Evolutionary conservation across 2,888 invertebrate species (phyloP), one percentile per base, ranked within the genome.

Genomic region (Agonopterix alstromeriana): DNA sequence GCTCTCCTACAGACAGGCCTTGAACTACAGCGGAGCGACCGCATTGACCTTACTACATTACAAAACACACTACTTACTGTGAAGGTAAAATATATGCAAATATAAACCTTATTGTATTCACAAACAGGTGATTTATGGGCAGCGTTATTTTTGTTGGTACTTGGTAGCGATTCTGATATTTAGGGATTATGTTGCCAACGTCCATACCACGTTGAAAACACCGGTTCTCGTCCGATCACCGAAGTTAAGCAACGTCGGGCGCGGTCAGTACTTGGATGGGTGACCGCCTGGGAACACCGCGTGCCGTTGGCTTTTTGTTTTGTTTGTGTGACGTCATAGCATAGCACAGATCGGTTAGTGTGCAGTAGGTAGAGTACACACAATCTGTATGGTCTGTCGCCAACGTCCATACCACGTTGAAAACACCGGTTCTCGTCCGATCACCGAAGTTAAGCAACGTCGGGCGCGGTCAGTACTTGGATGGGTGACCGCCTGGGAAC

Each of bases 191-290:
- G 36, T 50, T 17, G 65, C 64, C 69, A 70, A 73, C 71, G 78
- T 78, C 77, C 81, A 81, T 78, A 82, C 81, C 70, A 82, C 70
- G 78, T 79, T 82, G 80, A 82, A 79, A 59, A 77, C 82, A 81
- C 82, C 80, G 82, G 80, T 80, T 83, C 82, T 83, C 83, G 82
- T 84, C 83, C 82, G 83, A 84, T 84, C 83, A 84, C 84, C 82
- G 83, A 82, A 82, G 81, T 82, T 79, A 84, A 82, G 81, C 82
- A 83, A 79, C 81, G 73, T 82, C 77, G 82, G 83, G 81, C 82
- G 82, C 67, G 77, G 77, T 84, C 77, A 83, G 82, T 84, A 84
- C 83, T 82, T 84, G 79, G 82, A 82, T 84, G 82, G 82, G 82
- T 82, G 83, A 83, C 82, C 80, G 79, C 81, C 75, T 80, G 80